phyloP scores from a whole-genome alignment of 2,113 vertebrate genomes.

The Toxotes jaculatrix region DNA sequence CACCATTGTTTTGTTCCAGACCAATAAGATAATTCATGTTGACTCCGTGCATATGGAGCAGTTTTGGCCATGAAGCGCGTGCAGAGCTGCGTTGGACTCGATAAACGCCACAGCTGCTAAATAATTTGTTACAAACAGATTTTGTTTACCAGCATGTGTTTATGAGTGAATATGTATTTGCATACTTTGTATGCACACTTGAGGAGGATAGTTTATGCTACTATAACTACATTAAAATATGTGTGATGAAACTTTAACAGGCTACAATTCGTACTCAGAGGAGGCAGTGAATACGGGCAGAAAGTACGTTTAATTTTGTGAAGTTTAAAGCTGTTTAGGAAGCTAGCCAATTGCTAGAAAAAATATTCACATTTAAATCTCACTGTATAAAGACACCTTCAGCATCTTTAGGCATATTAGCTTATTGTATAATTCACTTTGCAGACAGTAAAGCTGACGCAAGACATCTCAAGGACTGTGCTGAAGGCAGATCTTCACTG shows the following conservation, averaged over 20 bases:
- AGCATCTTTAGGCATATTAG: neutral
- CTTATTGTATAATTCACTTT: constrained; percentile 15
- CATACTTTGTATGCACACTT: constrained; percentile 45
- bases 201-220: constrained; percentile 11
- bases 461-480: constrained; percentile 13
- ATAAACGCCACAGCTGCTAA: constrained; percentile 71
- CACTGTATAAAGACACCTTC: constrained; percentile 16
- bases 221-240: constrained; percentile 31
- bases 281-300: neutral
- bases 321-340: neutral
- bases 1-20: constrained; percentile 44
- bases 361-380: neutral
- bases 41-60: constrained; percentile 59
- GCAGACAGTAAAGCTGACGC: constrained; percentile 16
- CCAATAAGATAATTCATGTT: constrained; percentile 53
- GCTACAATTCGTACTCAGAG: constrained; percentile 13
- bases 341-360: neutral
- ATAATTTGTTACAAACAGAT: constrained; percentile 71
- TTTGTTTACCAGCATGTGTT: constrained; percentile 67
- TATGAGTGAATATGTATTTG: constrained; percentile 55
- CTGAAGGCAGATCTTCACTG: constrained; percentile 33
- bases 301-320: constrained; percentile 2
- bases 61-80: constrained; percentile 38
- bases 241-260: constrained; percentile 44
- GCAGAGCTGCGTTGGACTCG: constrained; percentile 41